Conservation (phyloP, 2,888 invertebrate species). For the Octonoba sinensis region DNA sequence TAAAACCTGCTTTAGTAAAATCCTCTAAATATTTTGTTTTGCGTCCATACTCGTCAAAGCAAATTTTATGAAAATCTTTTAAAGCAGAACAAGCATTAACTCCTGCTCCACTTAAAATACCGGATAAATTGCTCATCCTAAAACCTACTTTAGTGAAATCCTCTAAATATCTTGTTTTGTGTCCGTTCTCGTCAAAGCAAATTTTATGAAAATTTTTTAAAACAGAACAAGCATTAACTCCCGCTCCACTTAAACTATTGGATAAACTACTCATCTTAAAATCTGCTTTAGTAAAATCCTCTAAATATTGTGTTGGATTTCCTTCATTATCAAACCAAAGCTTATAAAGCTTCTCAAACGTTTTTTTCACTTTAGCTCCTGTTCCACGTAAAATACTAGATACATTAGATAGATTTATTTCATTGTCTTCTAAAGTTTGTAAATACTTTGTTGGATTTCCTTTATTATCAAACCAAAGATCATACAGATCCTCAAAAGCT, state of each 20-base stretch:
- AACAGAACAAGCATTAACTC: neutral
- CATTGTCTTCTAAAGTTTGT: constrained; percentile 23
- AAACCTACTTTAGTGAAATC: constrained; percentile 19
- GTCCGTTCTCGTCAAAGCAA: neutral
- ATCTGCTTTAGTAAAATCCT: constrained; percentile 10
- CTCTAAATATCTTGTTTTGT: constrained; percentile 9
- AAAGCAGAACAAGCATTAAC: constrained; percentile 2
- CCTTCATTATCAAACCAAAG: constrained; percentile 6
- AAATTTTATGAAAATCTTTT: constrained; percentile 21
- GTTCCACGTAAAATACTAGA: neutral
- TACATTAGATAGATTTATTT: constrained; percentile 2
- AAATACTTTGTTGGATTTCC: too few species aligned
- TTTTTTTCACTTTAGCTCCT: too few species aligned
- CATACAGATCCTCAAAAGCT: too few species aligned
- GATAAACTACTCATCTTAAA: constrained; percentile 22
- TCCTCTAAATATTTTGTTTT: neutral
- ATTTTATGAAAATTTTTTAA: constrained; percentile 6
- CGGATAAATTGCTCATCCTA: constrained; percentile 10
- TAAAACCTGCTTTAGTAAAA: constrained; percentile 12
- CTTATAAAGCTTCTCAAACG: constrained; percentile 8
- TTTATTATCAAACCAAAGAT: too few species aligned
- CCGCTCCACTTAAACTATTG: constrained; percentile 2
- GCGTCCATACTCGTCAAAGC: constrained; percentile 13
- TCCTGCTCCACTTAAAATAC: constrained; percentile 4
- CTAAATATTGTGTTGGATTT: constrained; percentile 19